Conservation (phyloP, 2,113 vertebrate species). For the Crotalus tigris region DNA sequence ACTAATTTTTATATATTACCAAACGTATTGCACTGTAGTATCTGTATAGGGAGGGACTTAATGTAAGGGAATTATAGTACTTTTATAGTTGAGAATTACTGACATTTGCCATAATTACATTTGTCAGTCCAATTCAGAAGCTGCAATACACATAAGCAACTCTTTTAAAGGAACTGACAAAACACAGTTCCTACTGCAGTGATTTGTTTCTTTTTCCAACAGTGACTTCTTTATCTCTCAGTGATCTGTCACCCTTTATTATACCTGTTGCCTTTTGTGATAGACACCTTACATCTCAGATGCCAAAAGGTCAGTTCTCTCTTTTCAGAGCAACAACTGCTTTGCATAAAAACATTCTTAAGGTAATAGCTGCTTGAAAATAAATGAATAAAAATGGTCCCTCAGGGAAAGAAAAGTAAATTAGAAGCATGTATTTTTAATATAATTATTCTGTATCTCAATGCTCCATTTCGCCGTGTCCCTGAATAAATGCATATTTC, state of each 20-base stretch:
- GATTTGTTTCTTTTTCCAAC: not conserved
- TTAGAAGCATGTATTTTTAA: not conserved
- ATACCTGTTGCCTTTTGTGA: not conserved
- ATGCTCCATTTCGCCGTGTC: not conserved
- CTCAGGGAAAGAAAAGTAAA: not conserved
- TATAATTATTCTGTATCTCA: not conserved
- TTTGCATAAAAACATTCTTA: slow-evolving; percentile 9
- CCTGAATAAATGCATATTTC: not conserved
- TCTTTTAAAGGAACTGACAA: not conserved
- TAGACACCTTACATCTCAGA: not conserved
- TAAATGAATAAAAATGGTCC: not conserved
- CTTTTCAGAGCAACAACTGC: not conserved
- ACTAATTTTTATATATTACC: not conserved
- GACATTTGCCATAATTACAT: not conserved
- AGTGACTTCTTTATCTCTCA: slow-evolving; percentile 1
- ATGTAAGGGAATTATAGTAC: not conserved
- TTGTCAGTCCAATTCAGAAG: not conserved
- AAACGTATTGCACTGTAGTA: too few species aligned
- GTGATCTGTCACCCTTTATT: slow-evolving; percentile 23
- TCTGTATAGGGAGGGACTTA: not conserved
- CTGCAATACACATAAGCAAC: not conserved
- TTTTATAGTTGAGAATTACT: not conserved
- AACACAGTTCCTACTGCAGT: not conserved
- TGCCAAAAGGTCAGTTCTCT: slow-evolving; percentile 12
- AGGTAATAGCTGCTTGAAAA: not conserved